phyloP scores from a whole-genome alignment of 2,113 vertebrate genomes.

The Columba janthina region DNA sequence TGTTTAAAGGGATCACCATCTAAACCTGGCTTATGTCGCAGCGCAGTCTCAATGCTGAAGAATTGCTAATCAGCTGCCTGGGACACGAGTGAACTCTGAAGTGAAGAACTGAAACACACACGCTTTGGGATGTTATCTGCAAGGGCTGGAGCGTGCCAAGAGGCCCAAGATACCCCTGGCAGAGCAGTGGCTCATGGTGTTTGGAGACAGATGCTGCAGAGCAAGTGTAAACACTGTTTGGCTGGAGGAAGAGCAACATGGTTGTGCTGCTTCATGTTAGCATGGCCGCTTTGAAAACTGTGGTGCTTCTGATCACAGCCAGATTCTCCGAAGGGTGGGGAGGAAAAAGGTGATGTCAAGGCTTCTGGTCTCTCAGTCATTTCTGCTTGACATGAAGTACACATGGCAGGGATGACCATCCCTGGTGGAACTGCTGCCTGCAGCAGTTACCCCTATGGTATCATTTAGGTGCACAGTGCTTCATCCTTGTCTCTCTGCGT shows the following conservation, averaged over 20 bases:
- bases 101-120: background rate
- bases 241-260: background rate
- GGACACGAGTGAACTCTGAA: background rate
- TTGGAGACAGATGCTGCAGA: background rate
- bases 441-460: fast-evolving
- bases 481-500: background rate
- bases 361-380: background rate
- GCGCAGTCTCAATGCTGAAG: background rate
- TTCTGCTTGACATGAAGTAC: background rate
- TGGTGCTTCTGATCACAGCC: background rate
- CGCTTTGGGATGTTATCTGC: background rate
- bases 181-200: background rate
- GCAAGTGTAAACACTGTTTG: background rate
- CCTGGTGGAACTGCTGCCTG: background rate
- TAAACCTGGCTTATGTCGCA: constrained; percentile 26
- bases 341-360: background rate
- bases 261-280: fast-evolving
- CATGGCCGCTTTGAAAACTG: background rate
- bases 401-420: fast-evolving
- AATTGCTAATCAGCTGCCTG: constrained; percentile 5
- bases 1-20: constrained; percentile 30
- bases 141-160: background rate
- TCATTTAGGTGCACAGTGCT: fast-evolving
- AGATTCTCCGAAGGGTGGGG: background rate
- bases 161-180: too few species aligned